Evolutionary conservation across 2,888 invertebrate species (phyloP), one percentile per base, ranked within the genome.

Genomic region (Aricia artaxerxes): DNA sequence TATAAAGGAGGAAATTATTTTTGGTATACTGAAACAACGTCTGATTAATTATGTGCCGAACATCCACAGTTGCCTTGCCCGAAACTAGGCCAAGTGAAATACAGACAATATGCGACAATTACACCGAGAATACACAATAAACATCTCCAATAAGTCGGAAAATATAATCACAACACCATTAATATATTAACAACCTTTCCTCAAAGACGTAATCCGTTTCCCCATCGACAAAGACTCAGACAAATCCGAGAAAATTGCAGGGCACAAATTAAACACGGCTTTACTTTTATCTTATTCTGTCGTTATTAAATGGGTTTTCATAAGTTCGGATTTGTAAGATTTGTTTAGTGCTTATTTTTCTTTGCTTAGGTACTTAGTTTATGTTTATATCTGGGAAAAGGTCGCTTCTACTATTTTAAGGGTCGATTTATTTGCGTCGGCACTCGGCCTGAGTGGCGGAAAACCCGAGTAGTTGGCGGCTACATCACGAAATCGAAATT

Each of bases 171-270:
- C 49, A 57, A 35, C 76, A 53, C 57, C 76, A 57, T 76, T 73
- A 75, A 73, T 78, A 78, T 73, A 78, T 78, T 75, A 38, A 53
- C 38, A 78, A 73, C 60, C 40, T 44, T 13, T 73, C 79, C 78
- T 81, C 82, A 82, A 81, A 82, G 81, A 77, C 87, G 76, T 91
- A 91, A 92, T 91, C 90, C 88, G 85, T 88, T 91, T 90, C 89
- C 88, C 88, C 87, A 88, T 88, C 87, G 90, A 89, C 89, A 89
- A 88, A 89, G 89, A 88, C 87, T 86, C 86, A 89, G 89, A 89
- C 88, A 91, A 91, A 90, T 90, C 88, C 87, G 85, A 82, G 85
- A 83, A 89, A 88, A 91, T 90, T 90, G 89, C 85, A 86, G 86
- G 88, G 87, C 86, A 85, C 87, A 90, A 91, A 91, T 91, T 91